Base-by-base conservation (phyloP, 2,888 invertebrate genomes). In the Bhutanitis thaidina region DNA sequence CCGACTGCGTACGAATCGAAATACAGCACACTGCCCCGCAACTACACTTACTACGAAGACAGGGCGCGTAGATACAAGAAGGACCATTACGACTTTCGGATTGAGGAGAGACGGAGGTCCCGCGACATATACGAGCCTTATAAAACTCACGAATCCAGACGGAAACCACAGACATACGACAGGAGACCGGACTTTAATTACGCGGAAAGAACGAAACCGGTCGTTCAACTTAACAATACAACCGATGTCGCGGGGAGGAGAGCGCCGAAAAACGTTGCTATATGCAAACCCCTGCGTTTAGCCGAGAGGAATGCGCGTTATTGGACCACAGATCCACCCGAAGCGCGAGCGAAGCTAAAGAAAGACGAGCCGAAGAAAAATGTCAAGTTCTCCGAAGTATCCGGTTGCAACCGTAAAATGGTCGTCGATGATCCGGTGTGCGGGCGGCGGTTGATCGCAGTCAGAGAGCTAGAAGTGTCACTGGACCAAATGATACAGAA, bases 401-500 rank as follows among this genome's bases (percentile, higher is more conserved):
- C 89, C 0, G 88, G 87, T 1, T 88, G 87, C 36, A 84, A 78
- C 44, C 67, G 88, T 10, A 90, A 89, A 59, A 90, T 88, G 77
- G 71, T 90, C 0, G 80, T 90, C 0, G 82, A 90, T 47, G 89
- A 88, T 58, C 87, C 86, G 0, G 71, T 86, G 32, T 80, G 77
- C 46, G 87, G 88, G 0, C 64, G 80, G 9, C 88, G 87, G 64
- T 75, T 87, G 1, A 87, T 90, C 0, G 88, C 89, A 0, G 90
- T 90, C 0, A 67, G 90, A 37, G 90, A 90, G 53, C 52, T 90
- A 37, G 90, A 90, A 56, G 90, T 90, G 0, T 90, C 90, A 0
- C 65, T 90, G 32, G 89, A 88, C 57, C 90, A 90, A 54, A 90
- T 90, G 82, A 89, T 88, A 57, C 87, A 90, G 51, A 90, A 89